phyloP scores from a whole-genome alignment of 1,140 invertebrate genomes.

The Ips typographus region DNA sequence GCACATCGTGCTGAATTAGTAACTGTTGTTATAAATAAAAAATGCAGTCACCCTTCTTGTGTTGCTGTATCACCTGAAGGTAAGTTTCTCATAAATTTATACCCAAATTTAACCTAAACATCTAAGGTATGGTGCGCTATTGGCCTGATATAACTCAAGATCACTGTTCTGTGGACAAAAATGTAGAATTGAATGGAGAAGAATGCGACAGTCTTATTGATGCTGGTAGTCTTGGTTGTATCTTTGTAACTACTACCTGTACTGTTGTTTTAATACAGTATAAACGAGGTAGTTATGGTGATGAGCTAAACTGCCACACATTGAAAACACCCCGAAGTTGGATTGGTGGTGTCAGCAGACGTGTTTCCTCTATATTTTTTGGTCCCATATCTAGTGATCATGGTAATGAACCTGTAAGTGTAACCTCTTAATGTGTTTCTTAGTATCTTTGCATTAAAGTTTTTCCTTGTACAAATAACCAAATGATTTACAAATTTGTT shows the following conservation, averaged over 20 bases:
- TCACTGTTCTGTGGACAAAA: slow-evolving; percentile 79
- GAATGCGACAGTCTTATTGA: slow-evolving; percentile 79
- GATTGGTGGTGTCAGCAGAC: slow-evolving; percentile 81
- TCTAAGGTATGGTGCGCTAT: slow-evolving; percentile 59
- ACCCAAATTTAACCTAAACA: neutral
- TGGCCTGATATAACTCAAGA: slow-evolving; percentile 91
- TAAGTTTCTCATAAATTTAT: slow-evolving; percentile 10
- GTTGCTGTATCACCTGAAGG: slow-evolving; percentile 93
- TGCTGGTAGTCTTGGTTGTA: slow-evolving; percentile 71
- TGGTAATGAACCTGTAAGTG: slow-evolving; percentile 72
- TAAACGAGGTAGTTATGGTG: slow-evolving; percentile 60
- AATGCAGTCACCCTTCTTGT: slow-evolving; percentile 70
- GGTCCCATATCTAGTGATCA: slow-evolving; percentile 72
- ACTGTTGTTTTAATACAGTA: slow-evolving; percentile 79
- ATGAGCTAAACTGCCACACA: slow-evolving; percentile 68
- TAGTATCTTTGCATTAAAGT: neutral
- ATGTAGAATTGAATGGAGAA: slow-evolving; percentile 78
- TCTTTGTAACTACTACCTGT: slow-evolving; percentile 89
- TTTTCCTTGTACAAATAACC: too few species aligned
- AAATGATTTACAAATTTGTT: too few species aligned
- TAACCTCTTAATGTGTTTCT: neutral
- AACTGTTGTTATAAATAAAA: slow-evolving; percentile 65
- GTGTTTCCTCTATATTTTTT: slow-evolving; percentile 86
- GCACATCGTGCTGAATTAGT: slow-evolving; percentile 89
- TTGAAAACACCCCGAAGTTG: slow-evolving; percentile 80